Evolutionary conservation across 2,888 invertebrate genomes (phyloP).

Genomic region (Tanytarsus gracilentus): DNA sequence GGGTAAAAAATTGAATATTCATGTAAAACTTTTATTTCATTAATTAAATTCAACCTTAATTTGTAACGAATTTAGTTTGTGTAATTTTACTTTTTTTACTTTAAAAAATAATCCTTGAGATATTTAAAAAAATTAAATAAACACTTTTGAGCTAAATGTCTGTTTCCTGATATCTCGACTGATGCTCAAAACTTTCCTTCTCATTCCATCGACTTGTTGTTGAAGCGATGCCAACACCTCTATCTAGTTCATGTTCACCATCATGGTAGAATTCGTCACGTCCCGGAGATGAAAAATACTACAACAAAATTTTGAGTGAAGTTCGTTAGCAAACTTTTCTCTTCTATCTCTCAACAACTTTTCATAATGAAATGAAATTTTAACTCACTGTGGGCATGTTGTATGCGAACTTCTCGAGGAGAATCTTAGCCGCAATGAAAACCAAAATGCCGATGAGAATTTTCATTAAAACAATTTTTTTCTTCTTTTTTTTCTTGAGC

Average conservation of each 20-base stretch:
- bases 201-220: not conserved
- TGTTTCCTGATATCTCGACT: too few species aligned
- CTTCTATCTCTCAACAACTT: not conserved
- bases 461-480: not conserved
- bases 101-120: too few species aligned
- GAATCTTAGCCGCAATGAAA: not conserved
- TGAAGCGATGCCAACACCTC: not conserved
- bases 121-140: too few species aligned
- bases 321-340: not conserved
- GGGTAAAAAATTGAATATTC: too few species aligned
- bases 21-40: too few species aligned
- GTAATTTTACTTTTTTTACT: too few species aligned
- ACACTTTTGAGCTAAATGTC: too few species aligned
- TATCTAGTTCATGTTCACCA: conserved; percentile 6
- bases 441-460: not conserved
- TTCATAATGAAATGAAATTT: not conserved
- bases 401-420: not conserved
- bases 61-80: too few species aligned
- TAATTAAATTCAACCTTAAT: too few species aligned
- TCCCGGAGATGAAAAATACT: not conserved
- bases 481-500: not conserved
- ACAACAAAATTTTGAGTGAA: not conserved
- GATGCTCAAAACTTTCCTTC: not conserved
- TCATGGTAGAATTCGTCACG: conserved; percentile 1
- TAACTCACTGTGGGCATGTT: not conserved